Conservation (phyloP, 2,113 vertebrate species). For the Bufo gargarizans region DNA sequence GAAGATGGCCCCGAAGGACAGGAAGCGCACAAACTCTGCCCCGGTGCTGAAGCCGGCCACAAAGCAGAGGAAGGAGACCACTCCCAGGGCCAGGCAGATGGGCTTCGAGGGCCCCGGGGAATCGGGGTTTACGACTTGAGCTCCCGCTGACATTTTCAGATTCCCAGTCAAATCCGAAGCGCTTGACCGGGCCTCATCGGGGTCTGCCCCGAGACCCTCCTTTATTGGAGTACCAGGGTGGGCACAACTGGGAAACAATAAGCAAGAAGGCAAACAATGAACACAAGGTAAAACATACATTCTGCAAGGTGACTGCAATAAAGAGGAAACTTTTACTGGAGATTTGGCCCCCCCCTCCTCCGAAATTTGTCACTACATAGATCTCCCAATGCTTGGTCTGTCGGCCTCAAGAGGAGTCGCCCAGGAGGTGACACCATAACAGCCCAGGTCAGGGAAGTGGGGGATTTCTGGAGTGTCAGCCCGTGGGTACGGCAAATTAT, state of each 20-base stretch:
- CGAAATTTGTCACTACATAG: too few species aligned
- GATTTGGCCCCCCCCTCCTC: too few species aligned
- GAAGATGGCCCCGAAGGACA: constrained; percentile 78
- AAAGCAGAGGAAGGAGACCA: constrained; percentile 65
- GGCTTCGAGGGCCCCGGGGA: constrained; percentile 1
- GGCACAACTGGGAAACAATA: neutral
- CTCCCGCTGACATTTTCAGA: constrained; percentile 24
- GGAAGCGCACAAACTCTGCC: constrained; percentile 75
- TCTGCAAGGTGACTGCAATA: too few species aligned
- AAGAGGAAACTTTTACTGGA: too few species aligned
- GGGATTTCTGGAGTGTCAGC: too few species aligned
- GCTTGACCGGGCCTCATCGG: neutral
- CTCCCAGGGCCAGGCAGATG: neutral
- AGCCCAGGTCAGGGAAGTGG: too few species aligned
- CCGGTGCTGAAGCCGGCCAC: constrained; percentile 75
- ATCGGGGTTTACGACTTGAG: neutral
- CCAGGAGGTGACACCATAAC: too few species aligned
- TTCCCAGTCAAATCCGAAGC: too few species aligned
- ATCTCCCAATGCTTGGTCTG: too few species aligned
- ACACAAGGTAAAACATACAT: neutral
- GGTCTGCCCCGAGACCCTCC: neutral
- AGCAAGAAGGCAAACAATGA: neutral
- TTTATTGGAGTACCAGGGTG: neutral
- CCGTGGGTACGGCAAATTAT: too few species aligned
- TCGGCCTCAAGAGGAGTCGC: too few species aligned